These are phyloP conservation scores for Silurus glanis DNA, from an alignment of 2,113 vertebrate species.

Conservation along the genomic window DNA sequence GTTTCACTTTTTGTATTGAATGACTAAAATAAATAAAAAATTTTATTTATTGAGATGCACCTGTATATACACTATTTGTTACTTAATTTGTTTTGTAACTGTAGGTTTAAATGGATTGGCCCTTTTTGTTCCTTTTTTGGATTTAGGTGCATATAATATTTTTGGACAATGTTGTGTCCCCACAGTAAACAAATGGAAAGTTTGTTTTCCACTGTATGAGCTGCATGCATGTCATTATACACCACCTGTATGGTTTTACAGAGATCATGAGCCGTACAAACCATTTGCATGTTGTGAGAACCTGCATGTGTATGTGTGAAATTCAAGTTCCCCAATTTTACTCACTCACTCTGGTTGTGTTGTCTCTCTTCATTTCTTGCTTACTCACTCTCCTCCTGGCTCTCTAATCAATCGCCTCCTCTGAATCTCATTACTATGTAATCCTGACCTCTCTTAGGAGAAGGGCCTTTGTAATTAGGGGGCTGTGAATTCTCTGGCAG, in stretches of 20 bases:
- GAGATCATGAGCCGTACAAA: neutral
- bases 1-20: too few relatives aligned
- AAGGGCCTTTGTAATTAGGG: constrained; percentile 56
- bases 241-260: neutral
- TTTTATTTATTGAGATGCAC: too few relatives aligned
- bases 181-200: neutral
- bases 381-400: constrained; percentile 34
- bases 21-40: too few relatives aligned
- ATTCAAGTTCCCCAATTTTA: neutral
- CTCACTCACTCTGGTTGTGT: constrained; percentile 1
- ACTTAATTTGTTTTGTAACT: neutral
- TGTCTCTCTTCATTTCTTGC: constrained; percentile 35
- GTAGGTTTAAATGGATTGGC: neutral
- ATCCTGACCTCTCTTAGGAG: constrained; percentile 56
- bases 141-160: neutral
- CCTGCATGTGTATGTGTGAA: neutral
- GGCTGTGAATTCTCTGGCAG: constrained; percentile 53
- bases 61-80: neutral
- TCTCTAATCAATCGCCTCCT: constrained; percentile 53
- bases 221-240: neutral
- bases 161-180: neutral
- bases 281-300: neutral
- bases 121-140: neutral
- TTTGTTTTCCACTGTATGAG: neutral
- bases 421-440: constrained; percentile 57